A percentile compares a stretch with the other conserved stretches of the same genome.
Conservation (phyloP, 92 coral and sea anemone species). For the Pocillopora meandrina region DNA sequence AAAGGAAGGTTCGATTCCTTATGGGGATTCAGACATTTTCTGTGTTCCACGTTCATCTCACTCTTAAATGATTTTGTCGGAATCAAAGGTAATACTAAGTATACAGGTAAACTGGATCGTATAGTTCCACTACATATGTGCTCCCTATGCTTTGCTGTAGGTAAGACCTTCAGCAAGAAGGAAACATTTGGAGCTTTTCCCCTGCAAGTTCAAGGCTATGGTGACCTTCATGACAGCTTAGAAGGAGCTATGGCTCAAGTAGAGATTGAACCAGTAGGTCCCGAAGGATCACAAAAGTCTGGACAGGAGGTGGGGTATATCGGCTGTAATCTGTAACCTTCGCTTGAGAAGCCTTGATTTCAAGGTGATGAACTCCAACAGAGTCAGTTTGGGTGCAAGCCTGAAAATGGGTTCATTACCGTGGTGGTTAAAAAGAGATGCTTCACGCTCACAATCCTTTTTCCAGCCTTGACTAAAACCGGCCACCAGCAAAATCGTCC, state of each 20-base stretch:
- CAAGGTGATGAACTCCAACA: no score
- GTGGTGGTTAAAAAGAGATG: no score
- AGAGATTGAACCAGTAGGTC: slow-evolving; percentile 74
- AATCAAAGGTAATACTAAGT: no score
- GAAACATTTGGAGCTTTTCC: slow-evolving; percentile 94
- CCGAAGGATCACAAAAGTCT: slow-evolving; percentile 60
- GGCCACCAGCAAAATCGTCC: no score
- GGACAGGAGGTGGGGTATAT: slow-evolving; percentile 76
- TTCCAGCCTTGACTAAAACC: no score
- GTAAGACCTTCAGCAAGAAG: slow-evolving; percentile 77
- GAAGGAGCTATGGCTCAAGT: slow-evolving; percentile 92
- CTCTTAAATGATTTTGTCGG: no score
- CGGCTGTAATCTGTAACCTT: no score
- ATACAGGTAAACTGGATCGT: neutral
- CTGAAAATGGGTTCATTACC: no score
- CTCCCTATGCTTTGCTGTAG: slow-evolving; percentile 7
- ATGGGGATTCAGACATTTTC: neutral
- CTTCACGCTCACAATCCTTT: no score
- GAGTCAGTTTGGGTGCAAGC: no score
- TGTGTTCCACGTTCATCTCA: no score
- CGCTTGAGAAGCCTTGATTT: no score
- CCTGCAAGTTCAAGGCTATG: slow-evolving; percentile 79
- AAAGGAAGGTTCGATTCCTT: neutral
- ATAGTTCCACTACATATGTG: neutral
- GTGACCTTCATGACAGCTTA: slow-evolving; percentile 82